A percentile compares a stretch with the other conserved stretches of the same genome.
phyloP scores from a whole-genome alignment of 2,113 vertebrate genomes.

The Zingel zingel region DNA sequence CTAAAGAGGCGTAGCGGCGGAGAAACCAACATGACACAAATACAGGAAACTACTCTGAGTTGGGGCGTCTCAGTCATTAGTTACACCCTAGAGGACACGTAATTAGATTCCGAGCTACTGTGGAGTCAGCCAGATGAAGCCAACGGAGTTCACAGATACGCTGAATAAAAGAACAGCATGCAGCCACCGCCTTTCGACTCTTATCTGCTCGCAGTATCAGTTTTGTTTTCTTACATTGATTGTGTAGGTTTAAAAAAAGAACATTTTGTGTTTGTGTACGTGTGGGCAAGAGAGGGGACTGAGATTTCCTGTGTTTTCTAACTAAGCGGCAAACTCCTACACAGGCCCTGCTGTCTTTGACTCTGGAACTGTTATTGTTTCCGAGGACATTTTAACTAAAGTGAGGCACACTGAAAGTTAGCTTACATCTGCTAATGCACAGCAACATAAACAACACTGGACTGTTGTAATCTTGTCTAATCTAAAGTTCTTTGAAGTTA shows the following conservation, averaged over 20 bases:
- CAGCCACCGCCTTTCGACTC: not conserved
- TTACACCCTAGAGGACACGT: too few relatives aligned
- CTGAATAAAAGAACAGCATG: not conserved
- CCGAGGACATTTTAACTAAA: not conserved
- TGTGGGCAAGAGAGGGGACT: not conserved
- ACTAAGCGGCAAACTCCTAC: not conserved
- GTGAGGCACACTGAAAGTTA: not conserved
- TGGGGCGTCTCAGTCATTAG: too few relatives aligned
- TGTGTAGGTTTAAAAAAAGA: not conserved
- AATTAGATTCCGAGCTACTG: not conserved
- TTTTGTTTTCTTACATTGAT: not conserved
- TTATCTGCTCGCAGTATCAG: constrained; percentile 6
- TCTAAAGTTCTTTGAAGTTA: constrained; percentile 12
- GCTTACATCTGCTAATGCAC: constrained; percentile 39
- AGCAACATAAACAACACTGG: constrained; percentile 24
- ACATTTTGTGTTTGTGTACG: not conserved
- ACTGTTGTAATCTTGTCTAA: not conserved
- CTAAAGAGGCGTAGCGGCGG: too few relatives aligned
- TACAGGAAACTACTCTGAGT: too few relatives aligned
- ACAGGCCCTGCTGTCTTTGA: not conserved
- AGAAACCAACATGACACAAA: too few relatives aligned
- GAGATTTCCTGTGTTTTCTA: not conserved
- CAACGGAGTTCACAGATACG: not conserved
- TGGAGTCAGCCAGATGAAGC: not conserved
- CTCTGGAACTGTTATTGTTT: constrained; percentile 9